phyloP scores from a whole-genome alignment of 1,140 invertebrate species.

The Uloborus diversus region DNA sequence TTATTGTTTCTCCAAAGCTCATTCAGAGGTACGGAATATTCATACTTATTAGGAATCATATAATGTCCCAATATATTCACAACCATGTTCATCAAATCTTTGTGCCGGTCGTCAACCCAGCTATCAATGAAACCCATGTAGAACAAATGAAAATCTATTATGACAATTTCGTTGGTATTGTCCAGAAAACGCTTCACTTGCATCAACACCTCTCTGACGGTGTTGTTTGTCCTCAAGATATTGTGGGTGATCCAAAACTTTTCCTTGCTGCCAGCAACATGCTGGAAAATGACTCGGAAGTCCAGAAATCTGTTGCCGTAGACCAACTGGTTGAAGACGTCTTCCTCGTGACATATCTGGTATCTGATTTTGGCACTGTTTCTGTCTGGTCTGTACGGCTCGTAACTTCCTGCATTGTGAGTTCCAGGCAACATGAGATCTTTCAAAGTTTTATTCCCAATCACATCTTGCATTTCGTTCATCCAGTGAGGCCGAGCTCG shows the following conservation, averaged over 20 bases:
- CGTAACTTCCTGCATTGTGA: slow-evolving; percentile 73
- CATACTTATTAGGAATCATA: slow-evolving; percentile 66
- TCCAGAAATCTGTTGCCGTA: slow-evolving; percentile 64
- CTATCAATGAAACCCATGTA: slow-evolving; percentile 61
- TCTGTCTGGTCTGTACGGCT: slow-evolving; percentile 61
- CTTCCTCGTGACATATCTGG: slow-evolving; percentile 62
- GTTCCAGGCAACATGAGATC: slow-evolving; percentile 73
- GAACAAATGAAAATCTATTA: slow-evolving; percentile 64
- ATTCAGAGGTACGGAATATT: slow-evolving; percentile 67
- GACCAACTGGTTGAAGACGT: slow-evolving; percentile 62
- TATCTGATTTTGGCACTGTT: slow-evolving; percentile 27
- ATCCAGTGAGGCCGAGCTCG: slow-evolving; percentile 76
- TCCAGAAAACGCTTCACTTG: slow-evolving; percentile 62
- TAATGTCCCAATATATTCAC: slow-evolving; percentile 68
- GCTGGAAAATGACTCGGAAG: slow-evolving; percentile 61
- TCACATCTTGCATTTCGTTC: slow-evolving; percentile 66
- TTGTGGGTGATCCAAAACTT: slow-evolving; percentile 64
- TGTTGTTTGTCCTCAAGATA: slow-evolving; percentile 59
- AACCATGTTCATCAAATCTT: slow-evolving; percentile 68
- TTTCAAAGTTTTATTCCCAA: slow-evolving; percentile 66
- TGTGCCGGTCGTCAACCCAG: slow-evolving; percentile 64
- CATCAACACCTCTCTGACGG: slow-evolving; percentile 59
- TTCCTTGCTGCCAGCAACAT: slow-evolving; percentile 55
- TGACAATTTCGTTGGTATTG: slow-evolving; percentile 62
- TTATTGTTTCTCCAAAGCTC: slow-evolving; percentile 69